Percentiles rank a stretch among this genome's conserved stretches.
Evolutionary conservation across 2,797 vertebrate species (phyloP).

Genomic region (Neostethus bicornis): DNA sequence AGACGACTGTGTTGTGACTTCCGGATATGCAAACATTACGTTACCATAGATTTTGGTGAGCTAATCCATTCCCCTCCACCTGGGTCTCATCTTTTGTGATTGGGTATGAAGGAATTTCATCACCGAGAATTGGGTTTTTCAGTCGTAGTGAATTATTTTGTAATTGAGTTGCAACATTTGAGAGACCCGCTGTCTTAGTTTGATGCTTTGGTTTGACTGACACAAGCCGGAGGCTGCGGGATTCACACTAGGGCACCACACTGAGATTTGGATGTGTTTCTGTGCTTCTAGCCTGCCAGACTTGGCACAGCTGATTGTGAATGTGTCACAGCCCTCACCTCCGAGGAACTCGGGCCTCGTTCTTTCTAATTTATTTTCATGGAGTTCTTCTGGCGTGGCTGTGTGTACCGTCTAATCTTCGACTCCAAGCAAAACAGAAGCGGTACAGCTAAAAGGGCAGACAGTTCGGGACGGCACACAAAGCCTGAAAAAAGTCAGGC

Average conservation of each 20-base stretch:
- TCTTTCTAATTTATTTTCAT: constrained; percentile 54
- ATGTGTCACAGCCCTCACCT: constrained; percentile 53
- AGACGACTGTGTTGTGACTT: no score
- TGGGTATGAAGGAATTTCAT: no score
- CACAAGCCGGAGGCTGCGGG: constrained; percentile 8
- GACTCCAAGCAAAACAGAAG: constrained; percentile 55
- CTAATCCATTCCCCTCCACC: no score
- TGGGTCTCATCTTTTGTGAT: no score
- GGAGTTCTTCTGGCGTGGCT: constrained; percentile 58
- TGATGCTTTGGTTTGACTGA: constrained; percentile 33
- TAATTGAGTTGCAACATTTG: constrained; percentile 35
- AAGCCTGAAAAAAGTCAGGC: constrained; percentile 22
- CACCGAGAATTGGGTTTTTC: no score
- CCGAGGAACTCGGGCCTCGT: constrained; percentile 31
- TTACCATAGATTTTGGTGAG: no score
- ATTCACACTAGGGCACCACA: constrained; percentile 54
- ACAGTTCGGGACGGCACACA: constrained; percentile 8
- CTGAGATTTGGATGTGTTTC: constrained; percentile 31
- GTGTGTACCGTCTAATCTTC: not conserved
- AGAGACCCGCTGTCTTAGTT: constrained; percentile 13
- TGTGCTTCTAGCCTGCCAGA: constrained; percentile 27
- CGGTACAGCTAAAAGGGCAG: constrained; percentile 27
- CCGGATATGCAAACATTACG: no score
- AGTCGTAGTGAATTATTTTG: no score
- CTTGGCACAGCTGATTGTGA: constrained; percentile 43